These are phyloP conservation scores for Diadumene lineata DNA, from an alignment of 92 coral and sea anemone species.

Conservation along the genomic window DNA sequence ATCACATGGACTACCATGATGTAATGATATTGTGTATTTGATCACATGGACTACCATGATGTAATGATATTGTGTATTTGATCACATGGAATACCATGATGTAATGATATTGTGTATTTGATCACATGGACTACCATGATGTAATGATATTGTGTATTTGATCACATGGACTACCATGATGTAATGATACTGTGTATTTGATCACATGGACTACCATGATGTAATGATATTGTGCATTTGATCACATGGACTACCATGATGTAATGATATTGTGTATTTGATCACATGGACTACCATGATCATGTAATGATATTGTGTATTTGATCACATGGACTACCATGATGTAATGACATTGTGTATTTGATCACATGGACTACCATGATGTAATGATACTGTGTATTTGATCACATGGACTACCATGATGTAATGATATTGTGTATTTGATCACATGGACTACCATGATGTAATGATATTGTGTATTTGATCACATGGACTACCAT, in stretches of 20 bases:
- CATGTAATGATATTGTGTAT: neutral
- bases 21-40: neutral
- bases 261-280: neutral
- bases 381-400: neutral
- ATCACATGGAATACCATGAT: too few species aligned
- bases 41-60: neutral
- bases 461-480: neutral
- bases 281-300: neutral
- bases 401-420: too few species aligned
- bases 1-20: too few species aligned
- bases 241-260: too few species aligned
- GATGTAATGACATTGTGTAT: too few species aligned
- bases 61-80: neutral
- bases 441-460: neutral
- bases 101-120: neutral
- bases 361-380: neutral
- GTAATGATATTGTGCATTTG: neutral
- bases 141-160: neutral
- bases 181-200: neutral
- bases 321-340: too few species aligned
- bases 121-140: neutral
- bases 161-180: too few species aligned
- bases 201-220: neutral
- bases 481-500: too few species aligned
- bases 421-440: too few species aligned